Conservation (phyloP, 1,140 invertebrate genomes). For the Halictus rubicundus region DNA sequence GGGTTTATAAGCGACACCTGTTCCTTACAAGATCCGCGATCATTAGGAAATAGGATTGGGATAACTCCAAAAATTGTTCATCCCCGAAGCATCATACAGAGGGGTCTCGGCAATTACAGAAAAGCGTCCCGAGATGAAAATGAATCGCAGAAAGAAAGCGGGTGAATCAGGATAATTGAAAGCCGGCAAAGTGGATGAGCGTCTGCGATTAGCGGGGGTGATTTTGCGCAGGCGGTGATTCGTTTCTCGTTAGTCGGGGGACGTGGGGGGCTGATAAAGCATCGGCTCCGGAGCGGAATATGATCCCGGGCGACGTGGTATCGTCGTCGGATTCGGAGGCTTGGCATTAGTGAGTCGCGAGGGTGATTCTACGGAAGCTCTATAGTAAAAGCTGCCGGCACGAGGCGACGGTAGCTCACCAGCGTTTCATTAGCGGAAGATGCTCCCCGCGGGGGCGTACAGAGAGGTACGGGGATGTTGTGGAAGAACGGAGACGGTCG, state of each 20-base stretch:
- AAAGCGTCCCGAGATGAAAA: not conserved
- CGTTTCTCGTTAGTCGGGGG: slow-evolving; percentile 30
- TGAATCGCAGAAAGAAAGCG: not conserved
- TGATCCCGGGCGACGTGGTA: slow-evolving; percentile 43
- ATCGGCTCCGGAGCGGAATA: slow-evolving; percentile 49
- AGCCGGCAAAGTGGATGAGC: not conserved
- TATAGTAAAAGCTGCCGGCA: slow-evolving; percentile 73
- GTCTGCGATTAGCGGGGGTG: not conserved
- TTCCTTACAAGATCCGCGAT: too few species aligned
- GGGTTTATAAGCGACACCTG: too few species aligned
- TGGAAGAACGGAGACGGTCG: not conserved
- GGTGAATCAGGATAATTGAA: not conserved
- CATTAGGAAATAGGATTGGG: too few species aligned
- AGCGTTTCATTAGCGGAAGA: slow-evolving; percentile 80
- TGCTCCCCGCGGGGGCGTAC: slow-evolving; percentile 73
- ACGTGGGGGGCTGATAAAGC: slow-evolving; percentile 11
- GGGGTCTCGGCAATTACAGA: not conserved
- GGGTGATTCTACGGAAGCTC: slow-evolving; percentile 65
- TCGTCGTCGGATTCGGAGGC: slow-evolving; percentile 47
- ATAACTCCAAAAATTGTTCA: too few species aligned
- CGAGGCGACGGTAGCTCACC: slow-evolving; percentile 79
- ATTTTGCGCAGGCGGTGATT: slow-evolving; percentile 1
- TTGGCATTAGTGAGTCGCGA: slow-evolving; percentile 70
- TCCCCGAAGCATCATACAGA: too few species aligned
- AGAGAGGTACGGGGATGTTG: slow-evolving; percentile 44